phyloP scores from a whole-genome alignment of 2,113 vertebrate species.

The Hyperoodon ampullatus region DNA sequence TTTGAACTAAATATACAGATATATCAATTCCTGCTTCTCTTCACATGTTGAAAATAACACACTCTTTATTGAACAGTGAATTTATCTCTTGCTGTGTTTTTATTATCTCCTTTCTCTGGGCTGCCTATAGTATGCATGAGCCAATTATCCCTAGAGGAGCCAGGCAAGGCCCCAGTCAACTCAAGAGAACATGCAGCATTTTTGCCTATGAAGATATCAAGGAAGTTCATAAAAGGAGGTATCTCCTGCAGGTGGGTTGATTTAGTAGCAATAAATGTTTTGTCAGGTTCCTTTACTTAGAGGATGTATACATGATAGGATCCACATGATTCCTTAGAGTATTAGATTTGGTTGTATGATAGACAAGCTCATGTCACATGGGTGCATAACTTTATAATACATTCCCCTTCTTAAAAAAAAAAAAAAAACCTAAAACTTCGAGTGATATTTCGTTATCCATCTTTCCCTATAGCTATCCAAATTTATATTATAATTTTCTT shows the following conservation, averaged over 20 bases:
- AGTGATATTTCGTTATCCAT: neutral
- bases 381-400: neutral
- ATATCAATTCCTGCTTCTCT: neutral
- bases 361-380: neutral
- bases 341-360: neutral
- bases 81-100: neutral
- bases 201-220: conserved; percentile 99
- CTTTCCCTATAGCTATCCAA: neutral
- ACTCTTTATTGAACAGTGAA: neutral
- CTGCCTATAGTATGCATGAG: conserved; percentile 91
- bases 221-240: conserved; percentile 98
- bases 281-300: neutral
- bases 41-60: neutral
- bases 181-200: conserved; percentile 97
- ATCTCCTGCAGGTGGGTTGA: conserved; percentile 93
- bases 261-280: accelerated
- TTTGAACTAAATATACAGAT: neutral
- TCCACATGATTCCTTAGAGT: neutral
- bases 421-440: neutral
- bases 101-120: conserved; percentile 11
- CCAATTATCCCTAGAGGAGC: conserved; percentile 98
- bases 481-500: conserved; percentile 11
- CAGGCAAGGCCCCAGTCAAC: conserved; percentile 95
- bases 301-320: neutral
- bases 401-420: neutral